Evolutionary conservation across 2,797 vertebrate genomes (phyloP).

Genomic region (Merluccius polli): DNA sequence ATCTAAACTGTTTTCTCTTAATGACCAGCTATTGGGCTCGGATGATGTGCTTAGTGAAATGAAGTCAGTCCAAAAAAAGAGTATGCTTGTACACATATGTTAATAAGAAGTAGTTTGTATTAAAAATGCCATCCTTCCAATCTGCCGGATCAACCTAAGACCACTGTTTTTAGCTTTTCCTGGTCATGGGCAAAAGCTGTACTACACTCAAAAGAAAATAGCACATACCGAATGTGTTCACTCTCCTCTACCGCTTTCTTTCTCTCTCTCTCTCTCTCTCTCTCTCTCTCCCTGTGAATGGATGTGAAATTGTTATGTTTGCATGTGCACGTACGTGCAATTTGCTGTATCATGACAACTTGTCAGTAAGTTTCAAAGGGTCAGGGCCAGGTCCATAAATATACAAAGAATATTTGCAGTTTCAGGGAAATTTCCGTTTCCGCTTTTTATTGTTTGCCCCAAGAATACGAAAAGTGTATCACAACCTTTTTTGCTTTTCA

Average conservation of each 20-base stretch:
- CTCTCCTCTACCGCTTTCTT: not conserved
- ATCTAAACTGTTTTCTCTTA: not conserved
- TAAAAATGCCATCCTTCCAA: not conserved
- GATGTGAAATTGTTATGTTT: not conserved
- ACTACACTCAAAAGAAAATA: not conserved
- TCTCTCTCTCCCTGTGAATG: not conserved
- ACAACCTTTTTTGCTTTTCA: no score
- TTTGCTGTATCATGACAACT: not conserved
- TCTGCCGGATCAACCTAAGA: not conserved
- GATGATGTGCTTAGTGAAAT: conserved; percentile 6
- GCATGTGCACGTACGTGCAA: not conserved
- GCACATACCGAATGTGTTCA: not conserved
- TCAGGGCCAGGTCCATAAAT: not conserved
- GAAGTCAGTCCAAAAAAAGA: not conserved
- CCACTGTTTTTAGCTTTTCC: not conserved
- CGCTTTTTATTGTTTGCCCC: no score
- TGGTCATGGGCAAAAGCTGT: no score
- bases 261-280: not conserved
- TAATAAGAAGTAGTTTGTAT: not conserved
- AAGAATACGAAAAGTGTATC: no score
- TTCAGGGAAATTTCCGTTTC: not conserved
- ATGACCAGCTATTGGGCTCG: conserved; percentile 16
- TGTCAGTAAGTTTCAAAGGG: not conserved
- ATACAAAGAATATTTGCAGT: not conserved
- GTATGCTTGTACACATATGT: not conserved